Base-by-base conservation (phyloP, 2,888 invertebrate species). In the Coecobrya sp. region DNA sequence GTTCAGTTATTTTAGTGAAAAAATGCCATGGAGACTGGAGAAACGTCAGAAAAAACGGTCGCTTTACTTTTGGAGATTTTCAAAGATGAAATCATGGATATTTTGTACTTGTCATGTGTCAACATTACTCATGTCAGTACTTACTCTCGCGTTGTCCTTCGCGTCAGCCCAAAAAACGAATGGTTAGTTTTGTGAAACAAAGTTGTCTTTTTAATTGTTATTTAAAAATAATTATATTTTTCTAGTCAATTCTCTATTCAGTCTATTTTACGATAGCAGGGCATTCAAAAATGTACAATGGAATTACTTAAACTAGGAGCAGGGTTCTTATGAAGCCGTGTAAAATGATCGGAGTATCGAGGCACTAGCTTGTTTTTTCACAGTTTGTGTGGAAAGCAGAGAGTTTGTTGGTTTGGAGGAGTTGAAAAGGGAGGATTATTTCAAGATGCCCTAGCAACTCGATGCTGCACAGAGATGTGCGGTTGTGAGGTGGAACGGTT, bases 401-500 rank as follows among this genome's bases (percentile, higher is more conserved):
- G 36, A 65, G 27, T 65, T 13, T 27, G 4, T 65, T 25, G 59
- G 4, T 25, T 65, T 11, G 8, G 30, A 0, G 16, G 19, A 19
- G 19, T 42, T 42, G 10, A 42, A 42, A 42, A 42, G 8, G 7
- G 70, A 42, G 70, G 19, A 16, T 3, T 70, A n/a, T 70, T 42
- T 36, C 70, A 70, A 8, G 16, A 19, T 70, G 7, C 70, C 70
- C 70, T 11, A 19, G 8, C 0, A 1, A 70, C 70, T 70, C 70
- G 16, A 49, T 52, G 79, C 5, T 25, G 27, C 16, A 13, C 19
- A 16, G 79, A 22, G 73, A 36, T 19, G 52, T 49, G 22, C 36
- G 7, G 36, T 36, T 45, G 27, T 8, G 27, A 68, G 8, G 11
- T 27, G 86, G 70, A 86, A 86, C 86, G 86, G 86, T 86, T 86